These are phyloP conservation scores for Hemichromis elongatus DNA, from an alignment of 2,113 vertebrate genomes.

Conservation along the genomic window DNA sequence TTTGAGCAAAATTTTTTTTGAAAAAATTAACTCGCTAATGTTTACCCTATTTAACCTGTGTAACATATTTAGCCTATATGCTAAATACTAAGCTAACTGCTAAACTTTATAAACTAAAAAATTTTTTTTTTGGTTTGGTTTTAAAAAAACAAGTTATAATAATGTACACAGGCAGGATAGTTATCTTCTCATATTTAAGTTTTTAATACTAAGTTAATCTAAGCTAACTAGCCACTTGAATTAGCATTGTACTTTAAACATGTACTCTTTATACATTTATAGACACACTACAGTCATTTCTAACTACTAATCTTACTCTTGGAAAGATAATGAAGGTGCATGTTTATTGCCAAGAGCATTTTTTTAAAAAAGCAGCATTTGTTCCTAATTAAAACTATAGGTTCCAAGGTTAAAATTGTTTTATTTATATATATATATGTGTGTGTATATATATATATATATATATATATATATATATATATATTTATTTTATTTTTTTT, in stretches of 20 bases:
- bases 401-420: no score
- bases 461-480: no score
- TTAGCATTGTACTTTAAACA: neutral
- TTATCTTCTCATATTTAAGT: neutral
- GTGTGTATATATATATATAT: no score
- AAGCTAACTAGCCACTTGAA: neutral
- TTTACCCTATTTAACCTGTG: neutral
- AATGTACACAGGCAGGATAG: neutral
- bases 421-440: no score
- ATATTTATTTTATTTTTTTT: no score
- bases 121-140: neutral
- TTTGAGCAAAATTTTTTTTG: neutral
- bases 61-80: neutral
- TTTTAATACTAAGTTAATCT: neutral
- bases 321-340: no score
- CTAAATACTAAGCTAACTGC: rapidly evolving
- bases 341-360: neutral
- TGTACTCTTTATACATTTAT: neutral
- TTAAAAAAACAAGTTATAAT: neutral
- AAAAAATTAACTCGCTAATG: rapidly evolving
- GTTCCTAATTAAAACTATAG: no score
- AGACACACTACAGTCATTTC: neutral
- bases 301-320: no score
- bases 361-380: neutral
- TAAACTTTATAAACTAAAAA: no score